A percentile compares a stretch with the other conserved stretches of the same genome.
These are phyloP conservation scores for Orthonyx spaldingii DNA, from an alignment of 2,113 vertebrate species.

Conservation along the genomic window DNA sequence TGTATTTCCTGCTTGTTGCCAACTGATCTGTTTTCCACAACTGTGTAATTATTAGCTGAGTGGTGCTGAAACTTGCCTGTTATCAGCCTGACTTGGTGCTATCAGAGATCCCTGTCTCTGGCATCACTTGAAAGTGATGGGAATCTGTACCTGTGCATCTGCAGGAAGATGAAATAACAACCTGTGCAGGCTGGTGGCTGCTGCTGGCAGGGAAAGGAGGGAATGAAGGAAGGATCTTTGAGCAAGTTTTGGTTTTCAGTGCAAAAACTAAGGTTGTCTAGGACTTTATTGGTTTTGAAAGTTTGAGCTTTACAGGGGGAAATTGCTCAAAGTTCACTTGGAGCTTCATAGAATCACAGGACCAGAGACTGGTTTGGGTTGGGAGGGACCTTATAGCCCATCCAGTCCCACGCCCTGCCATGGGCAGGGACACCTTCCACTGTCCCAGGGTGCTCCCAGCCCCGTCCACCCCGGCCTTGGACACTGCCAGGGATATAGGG, in stretches of 20 bases:
- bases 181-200: neutral
- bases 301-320: neutral
- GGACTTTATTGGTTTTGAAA: neutral
- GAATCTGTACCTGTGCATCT: neutral
- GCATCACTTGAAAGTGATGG: conserved; percentile 14
- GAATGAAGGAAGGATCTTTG: neutral
- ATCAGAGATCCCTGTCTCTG: conserved; percentile 34
- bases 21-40: neutral
- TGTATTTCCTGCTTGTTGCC: neutral
- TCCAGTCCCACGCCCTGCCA: neutral
- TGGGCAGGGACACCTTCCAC: neutral
- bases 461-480: neutral
- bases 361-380: neutral
- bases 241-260: neutral
- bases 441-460: neutral
- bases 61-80: conserved; percentile 33
- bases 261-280: neutral
- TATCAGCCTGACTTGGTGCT: neutral
- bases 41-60: neutral
- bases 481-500: neutral
- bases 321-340: neutral
- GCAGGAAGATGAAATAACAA: neutral
- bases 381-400: neutral
- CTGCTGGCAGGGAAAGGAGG: neutral
- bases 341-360: neutral